These are phyloP conservation scores for Nymphicus hollandicus DNA, from an alignment of 2,113 vertebrate species.

Conservation along the genomic window DNA sequence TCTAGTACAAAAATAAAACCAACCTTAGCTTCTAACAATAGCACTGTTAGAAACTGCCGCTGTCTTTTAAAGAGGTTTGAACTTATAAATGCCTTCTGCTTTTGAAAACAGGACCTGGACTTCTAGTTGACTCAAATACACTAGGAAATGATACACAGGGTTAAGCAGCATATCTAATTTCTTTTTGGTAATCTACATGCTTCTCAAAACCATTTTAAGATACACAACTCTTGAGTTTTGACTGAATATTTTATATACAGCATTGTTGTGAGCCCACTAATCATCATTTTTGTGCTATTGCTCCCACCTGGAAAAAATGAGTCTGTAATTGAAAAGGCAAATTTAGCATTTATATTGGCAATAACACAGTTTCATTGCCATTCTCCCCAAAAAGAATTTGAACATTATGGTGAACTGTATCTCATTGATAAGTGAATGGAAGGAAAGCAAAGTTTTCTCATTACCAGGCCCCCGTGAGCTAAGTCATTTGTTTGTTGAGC, in stretches of 20 bases:
- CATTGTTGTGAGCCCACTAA: neutral
- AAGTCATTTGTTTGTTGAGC: constrained; percentile 31
- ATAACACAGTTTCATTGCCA: neutral
- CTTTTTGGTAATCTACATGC: neutral
- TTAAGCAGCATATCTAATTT: neutral
- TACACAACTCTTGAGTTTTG: neutral
- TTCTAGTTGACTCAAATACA: neutral
- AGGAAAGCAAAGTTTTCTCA: neutral
- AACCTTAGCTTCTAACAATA: neutral
- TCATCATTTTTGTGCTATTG: neutral
- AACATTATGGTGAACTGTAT: neutral
- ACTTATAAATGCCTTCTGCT: neutral
- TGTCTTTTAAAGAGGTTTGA: neutral
- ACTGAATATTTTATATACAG: neutral
- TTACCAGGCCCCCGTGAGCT: neutral
- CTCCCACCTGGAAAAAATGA: neutral
- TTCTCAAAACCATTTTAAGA: neutral
- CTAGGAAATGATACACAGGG: neutral
- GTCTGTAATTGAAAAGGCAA: constrained; percentile 37
- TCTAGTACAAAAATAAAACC: accelerated
- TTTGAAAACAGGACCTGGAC: neutral
- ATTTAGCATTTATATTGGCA: constrained; percentile 43
- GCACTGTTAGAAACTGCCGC: neutral
- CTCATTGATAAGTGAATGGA: constrained; percentile 9
- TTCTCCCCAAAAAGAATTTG: neutral